Evolutionary conservation across 1,140 invertebrate species (phyloP), one percentile per base, ranked within the genome.

Genomic region (Drosophila virilis): DNA sequence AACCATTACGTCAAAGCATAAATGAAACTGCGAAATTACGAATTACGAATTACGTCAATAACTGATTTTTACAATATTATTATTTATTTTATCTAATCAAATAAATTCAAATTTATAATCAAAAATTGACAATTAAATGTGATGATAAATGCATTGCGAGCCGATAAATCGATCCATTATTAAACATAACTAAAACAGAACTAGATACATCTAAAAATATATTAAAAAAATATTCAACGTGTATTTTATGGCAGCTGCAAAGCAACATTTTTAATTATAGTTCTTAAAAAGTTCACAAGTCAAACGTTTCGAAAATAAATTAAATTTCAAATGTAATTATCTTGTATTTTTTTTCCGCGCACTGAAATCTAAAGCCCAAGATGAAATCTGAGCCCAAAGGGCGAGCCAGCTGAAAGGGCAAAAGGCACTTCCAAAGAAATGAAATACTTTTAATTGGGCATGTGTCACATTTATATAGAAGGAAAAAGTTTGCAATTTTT

Each of bases 141-240:
- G 80, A 82, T 84, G 58, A 72, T 10, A 58, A 80, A 67, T 55
- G 38, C 43, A 67, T 73, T 77, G 67, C 79, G 74, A 77, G 67
- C 78, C 78, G 22, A 59, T 73, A 66, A 37, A 72, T 9, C 68
- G 12, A 40, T 17, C 50, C 52, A 52, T n/a, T 13, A 42, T 52
- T 13, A 58, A 77, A 64, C 42, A 51, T 60, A 68, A 43, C 32
- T 12, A 22, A 51, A 22, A 48, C 45, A 45, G 52, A 46, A 37
- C 43, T 33, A 45, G 28, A 46, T 13, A 35, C 37, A 13, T 9
- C 8, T 7, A 66, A 50, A 66, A 8, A 66, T 8, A 58, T 28
- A 68, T 9, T 9, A 15, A 40, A n/a, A 40, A 35, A 51, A 68
- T 51, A 42, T 46, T 38, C 50, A 10, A 12, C 13, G 9, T 50